Evolutionary conservation across 1,140 invertebrate genomes (phyloP).

Genomic region (Chrysoperla carnea): DNA sequence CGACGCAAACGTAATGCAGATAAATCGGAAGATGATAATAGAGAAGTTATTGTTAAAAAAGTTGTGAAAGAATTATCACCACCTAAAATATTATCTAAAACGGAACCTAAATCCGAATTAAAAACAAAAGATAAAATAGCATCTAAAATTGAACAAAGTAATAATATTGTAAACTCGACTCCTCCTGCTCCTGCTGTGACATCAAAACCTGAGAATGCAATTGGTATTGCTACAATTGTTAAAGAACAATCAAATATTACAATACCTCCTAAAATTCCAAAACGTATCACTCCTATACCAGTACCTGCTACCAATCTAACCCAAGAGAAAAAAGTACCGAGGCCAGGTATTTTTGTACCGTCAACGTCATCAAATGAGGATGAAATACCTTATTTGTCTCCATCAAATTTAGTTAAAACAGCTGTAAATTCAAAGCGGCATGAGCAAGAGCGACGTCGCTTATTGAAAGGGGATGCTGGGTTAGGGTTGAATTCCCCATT

Average conservation of each 20-base stretch:
- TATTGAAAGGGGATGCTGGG: constrained; percentile 14
- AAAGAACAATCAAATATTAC: constrained; percentile 1
- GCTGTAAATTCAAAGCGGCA: constrained; percentile 41
- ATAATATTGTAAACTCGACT: neutral
- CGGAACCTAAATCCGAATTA: neutral
- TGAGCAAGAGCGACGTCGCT: constrained; percentile 23
- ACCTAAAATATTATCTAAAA: constrained; percentile 1
- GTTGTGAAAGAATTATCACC: neutral
- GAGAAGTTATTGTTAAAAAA: neutral
- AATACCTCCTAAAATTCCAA: constrained; percentile 3
- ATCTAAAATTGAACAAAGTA: neutral
- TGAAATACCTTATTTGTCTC: constrained; percentile 19
- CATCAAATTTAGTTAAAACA: constrained; percentile 42
- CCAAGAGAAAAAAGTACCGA: constrained; percentile 10
- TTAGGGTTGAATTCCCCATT: constrained; percentile 8
- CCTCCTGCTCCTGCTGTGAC: neutral
- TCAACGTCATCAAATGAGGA: neutral
- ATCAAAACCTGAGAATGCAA: neutral
- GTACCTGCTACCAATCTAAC: neutral
- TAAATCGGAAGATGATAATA: constrained; percentile 11
- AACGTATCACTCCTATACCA: constrained; percentile 2
- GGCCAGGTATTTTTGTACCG: constrained; percentile 18
- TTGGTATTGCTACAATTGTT: constrained; percentile 1
- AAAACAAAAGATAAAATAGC: constrained; percentile 6
- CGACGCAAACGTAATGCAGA: constrained; percentile 21